Conservation (phyloP, 2,888 invertebrate genomes). For the Drosophila planitibia region DNA sequence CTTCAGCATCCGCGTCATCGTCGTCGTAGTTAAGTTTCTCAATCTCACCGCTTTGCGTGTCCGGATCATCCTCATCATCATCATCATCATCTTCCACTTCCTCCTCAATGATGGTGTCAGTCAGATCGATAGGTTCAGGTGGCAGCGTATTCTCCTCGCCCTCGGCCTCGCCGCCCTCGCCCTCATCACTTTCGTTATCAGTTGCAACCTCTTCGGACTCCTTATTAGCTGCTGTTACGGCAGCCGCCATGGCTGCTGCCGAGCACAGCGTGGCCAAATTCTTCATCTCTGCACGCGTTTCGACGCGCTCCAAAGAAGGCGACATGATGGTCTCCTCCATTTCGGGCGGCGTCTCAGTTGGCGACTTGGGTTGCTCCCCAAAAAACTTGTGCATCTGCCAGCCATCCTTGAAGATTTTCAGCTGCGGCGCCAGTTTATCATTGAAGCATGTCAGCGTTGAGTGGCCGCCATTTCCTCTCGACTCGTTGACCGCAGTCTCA, state of each 20-base stretch:
- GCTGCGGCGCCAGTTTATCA: constrained; percentile 61
- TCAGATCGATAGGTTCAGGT: constrained; percentile 68
- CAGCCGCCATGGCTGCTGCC: constrained; percentile 81
- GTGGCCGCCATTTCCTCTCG: constrained; percentile 48
- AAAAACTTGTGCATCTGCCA: constrained; percentile 84
- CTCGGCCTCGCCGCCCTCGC: constrained; percentile 42
- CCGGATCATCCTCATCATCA: constrained; percentile 73
- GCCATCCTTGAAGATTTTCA: constrained; percentile 84
- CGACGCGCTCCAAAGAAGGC: constrained; percentile 51
- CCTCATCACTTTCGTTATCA: constrained; percentile 58
- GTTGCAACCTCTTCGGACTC: constrained; percentile 48
- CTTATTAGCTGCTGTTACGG: constrained; percentile 65
- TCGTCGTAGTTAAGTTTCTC: constrained; percentile 70
- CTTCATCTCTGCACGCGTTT: constrained; percentile 79
- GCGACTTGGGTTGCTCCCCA: constrained; percentile 85
- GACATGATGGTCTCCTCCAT: constrained; percentile 74
- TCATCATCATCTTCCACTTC: constrained; percentile 72
- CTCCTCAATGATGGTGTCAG: constrained; percentile 63
- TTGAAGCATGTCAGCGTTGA: constrained; percentile 52
- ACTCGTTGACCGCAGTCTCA: constrained; percentile 72
- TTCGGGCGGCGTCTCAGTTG: constrained; percentile 84
- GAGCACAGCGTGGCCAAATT: constrained; percentile 82
- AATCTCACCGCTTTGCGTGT: constrained; percentile 79
- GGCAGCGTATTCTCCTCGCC: constrained; percentile 72
- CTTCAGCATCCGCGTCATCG: constrained; percentile 67